Evolutionary conservation across 2,888 invertebrate species (phyloP).

Genomic region (Clistopyga incitator): DNA sequence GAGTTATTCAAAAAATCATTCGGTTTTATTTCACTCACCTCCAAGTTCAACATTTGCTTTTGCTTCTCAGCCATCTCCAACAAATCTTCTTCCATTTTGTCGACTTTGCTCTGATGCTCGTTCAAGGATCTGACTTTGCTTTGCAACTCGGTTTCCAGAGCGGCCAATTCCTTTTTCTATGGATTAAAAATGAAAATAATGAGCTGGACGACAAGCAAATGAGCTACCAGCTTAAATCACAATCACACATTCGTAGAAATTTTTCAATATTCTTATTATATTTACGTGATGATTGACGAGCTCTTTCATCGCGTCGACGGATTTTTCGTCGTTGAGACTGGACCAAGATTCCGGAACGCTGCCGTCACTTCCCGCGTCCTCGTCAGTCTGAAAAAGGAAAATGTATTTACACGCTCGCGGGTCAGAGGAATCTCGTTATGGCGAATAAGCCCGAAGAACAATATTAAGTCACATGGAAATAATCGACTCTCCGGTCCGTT

Average conservation of each 20-base stretch:
- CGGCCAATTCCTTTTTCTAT: constrained; percentile 90
- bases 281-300: constrained; percentile 91
- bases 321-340: constrained; percentile 86
- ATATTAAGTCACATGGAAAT: neutral
- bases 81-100: constrained; percentile 89
- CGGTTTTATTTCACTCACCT: constrained; percentile 73
- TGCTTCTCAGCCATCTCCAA: constrained; percentile 89
- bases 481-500: constrained; percentile 21
- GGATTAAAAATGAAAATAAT: neutral
- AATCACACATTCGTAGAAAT: constrained; percentile 3
- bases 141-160: constrained; percentile 89
- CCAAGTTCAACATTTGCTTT: constrained; percentile 78
- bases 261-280: constrained; percentile 65
- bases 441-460: neutral
- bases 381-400: constrained; percentile 82
- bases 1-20: constrained; percentile 4
- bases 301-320: constrained; percentile 88
- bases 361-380: constrained; percentile 79
- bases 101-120: constrained; percentile 88
- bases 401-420: constrained; percentile 76
- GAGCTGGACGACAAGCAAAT: neutral
- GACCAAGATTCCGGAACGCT: constrained; percentile 82
- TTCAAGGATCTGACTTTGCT: constrained; percentile 87
- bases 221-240: neutral
- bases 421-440: constrained; percentile 17